Evolutionary conservation across 2,888 invertebrate species (phyloP).

Genomic region (Pheosia tremula): DNA sequence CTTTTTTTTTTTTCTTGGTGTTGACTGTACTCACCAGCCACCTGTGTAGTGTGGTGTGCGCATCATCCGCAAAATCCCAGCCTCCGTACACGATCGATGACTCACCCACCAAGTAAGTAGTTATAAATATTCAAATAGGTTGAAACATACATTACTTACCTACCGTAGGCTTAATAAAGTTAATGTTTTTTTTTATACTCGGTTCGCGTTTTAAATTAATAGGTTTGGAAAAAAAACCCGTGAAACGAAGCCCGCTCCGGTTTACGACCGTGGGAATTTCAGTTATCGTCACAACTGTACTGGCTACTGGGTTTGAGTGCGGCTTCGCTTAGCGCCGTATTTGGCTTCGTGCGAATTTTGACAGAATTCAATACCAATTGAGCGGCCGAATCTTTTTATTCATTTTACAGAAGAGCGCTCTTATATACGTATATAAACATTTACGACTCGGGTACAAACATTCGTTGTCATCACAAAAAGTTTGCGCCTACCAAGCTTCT

Average conservation of each 20-base stretch:
- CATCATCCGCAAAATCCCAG: not conserved
- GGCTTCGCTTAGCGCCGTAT: not conserved
- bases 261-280: slow-evolving; percentile 65
- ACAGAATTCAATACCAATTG: too few relatives aligned
- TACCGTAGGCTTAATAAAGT: slow-evolving; percentile 38
- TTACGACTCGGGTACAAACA: too few relatives aligned
- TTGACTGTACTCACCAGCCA: not conserved
- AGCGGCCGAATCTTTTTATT: too few relatives aligned
- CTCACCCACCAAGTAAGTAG: slow-evolving; percentile 22
- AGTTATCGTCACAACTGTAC: slow-evolving; percentile 43
- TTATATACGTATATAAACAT: too few relatives aligned
- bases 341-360: too few relatives aligned
- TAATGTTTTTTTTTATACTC: slow-evolving; percentile 34
- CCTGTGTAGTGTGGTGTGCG: too few relatives aligned
- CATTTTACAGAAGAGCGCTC: too few relatives aligned
- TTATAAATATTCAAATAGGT: slow-evolving; percentile 9
- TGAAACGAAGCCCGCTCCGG: slow-evolving; percentile 30
- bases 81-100: slow-evolving; percentile 21
- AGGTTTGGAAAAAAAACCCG: slow-evolving; percentile 47
- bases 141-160: slow-evolving; percentile 24
- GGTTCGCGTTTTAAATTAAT: slow-evolving; percentile 49
- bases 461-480: too few relatives aligned
- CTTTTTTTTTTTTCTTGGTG: not conserved
- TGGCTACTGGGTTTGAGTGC: slow-evolving; percentile 21
- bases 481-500: too few relatives aligned